phyloP scores from a whole-genome alignment of 2,113 vertebrate species.

The Triplophysa dalaica region DNA sequence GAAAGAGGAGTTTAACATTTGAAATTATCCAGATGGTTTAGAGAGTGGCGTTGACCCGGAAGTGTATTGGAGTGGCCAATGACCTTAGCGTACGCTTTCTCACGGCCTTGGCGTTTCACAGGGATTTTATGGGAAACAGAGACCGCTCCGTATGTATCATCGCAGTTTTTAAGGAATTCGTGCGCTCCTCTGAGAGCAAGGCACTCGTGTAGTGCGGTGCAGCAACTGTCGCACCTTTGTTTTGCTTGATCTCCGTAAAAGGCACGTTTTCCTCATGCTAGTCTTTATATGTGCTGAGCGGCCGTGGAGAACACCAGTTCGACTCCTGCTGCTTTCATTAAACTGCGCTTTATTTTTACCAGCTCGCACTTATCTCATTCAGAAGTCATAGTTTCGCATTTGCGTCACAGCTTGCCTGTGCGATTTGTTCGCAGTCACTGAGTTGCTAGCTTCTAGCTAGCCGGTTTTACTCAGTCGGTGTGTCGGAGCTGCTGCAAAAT shows the following conservation, averaged over 20 bases:
- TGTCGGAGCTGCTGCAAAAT: conserved; percentile 60
- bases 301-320: conserved; percentile 1
- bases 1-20: not conserved
- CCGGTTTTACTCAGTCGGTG: not conserved
- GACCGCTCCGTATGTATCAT: not conserved
- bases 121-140: conserved; percentile 17
- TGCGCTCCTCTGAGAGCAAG: not conserved
- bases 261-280: conserved; percentile 26
- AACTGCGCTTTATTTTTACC: not conserved
- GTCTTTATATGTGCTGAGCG: conserved; percentile 22
- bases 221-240: not conserved
- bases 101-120: conserved; percentile 29
- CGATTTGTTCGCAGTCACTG: not conserved
- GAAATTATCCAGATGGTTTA: not conserved
- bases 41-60: conserved; percentile 38
- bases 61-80: conserved; percentile 10
- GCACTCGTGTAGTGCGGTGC: not conserved
- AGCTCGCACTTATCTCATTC: not conserved
- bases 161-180: not conserved
- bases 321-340: conserved; percentile 8
- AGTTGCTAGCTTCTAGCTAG: conserved; percentile 33
- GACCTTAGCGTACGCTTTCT: conserved; percentile 15
- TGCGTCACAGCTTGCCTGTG: not conserved
- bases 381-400: not conserved
- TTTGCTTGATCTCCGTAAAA: conserved; percentile 10